Evolutionary conservation across 2,888 invertebrate species (phyloP).

Genomic region (Drosophila neutralis): DNA sequence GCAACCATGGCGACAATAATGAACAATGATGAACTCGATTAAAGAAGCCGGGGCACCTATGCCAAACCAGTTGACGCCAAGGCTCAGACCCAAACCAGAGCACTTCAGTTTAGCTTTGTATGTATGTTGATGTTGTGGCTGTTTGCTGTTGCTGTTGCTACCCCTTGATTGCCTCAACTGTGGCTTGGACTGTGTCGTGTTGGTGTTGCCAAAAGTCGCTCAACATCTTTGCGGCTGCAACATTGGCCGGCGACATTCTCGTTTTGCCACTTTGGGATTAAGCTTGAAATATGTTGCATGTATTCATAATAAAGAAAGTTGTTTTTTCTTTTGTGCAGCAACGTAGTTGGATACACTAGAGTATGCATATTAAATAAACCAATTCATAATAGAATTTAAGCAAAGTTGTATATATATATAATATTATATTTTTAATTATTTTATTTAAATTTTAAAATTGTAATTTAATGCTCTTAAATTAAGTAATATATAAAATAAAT

Average conservation of each 20-base stretch:
- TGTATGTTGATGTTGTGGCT: slow-evolving; percentile 28
- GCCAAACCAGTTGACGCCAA: slow-evolving; percentile 65
- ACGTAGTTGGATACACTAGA: slow-evolving; percentile 39
- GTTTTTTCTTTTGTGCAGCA: slow-evolving; percentile 16
- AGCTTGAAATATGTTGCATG: slow-evolving; percentile 70
- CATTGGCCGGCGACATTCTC: slow-evolving; percentile 68
- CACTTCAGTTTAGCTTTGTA: slow-evolving; percentile 34
- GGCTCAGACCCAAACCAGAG: slow-evolving; percentile 46
- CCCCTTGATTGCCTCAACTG: slow-evolving; percentile 30
- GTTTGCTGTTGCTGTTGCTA: slow-evolving; percentile 28
- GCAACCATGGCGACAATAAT: slow-evolving; percentile 76
- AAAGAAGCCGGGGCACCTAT: slow-evolving; percentile 56
- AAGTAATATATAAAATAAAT: not conserved
- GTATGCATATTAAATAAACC: not conserved
- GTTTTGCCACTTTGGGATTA: slow-evolving; percentile 80
- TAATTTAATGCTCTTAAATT: not conserved
- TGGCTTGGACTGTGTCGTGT: slow-evolving; percentile 1
- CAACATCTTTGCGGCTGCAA: slow-evolving; percentile 56
- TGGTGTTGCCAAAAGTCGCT: slow-evolving; percentile 70
- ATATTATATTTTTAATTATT: not conserved
- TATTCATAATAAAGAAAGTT: slow-evolving; percentile 69
- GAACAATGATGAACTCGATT: slow-evolving; percentile 79
- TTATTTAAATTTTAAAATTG: not conserved
- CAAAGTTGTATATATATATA: not conserved
- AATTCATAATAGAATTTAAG: not conserved